Evolutionary conservation across 2,797 vertebrate genomes (phyloP).

Genomic region (Dendrocincla tyrannina): DNA sequence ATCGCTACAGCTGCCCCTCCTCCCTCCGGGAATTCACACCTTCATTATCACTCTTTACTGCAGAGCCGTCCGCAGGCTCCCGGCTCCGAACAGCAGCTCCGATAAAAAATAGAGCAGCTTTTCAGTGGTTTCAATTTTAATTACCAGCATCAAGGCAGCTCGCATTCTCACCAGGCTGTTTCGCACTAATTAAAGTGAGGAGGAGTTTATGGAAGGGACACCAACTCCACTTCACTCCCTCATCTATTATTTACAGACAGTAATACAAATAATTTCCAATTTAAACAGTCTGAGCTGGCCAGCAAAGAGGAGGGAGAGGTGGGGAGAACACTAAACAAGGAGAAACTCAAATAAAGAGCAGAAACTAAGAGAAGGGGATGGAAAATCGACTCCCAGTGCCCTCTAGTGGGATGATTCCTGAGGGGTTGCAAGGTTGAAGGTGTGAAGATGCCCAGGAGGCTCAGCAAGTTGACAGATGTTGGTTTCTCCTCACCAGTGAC

Average conservation of each 20-base stretch:
- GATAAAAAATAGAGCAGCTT: conserved; percentile 93
- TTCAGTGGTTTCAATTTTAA: conserved; percentile 97
- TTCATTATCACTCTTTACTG: conserved; percentile 99
- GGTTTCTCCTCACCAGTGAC: background rate
- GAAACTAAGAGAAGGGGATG: background rate
- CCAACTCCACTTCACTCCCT: conserved; percentile 89
- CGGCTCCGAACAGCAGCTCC: conserved; percentile 89
- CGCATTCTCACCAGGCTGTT: conserved; percentile 88
- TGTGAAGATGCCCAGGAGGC: background rate
- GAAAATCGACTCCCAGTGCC: conserved; percentile 43
- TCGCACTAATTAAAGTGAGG: conserved; percentile 94
- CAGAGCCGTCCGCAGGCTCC: conserved; percentile 89
- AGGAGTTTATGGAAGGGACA: conserved; percentile 94
- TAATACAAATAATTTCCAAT: conserved; percentile 98
- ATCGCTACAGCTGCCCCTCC: conserved; percentile 90
- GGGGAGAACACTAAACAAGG: conserved; percentile 38
- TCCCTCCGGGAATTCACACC: conserved; percentile 92
- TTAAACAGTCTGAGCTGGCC: conserved; percentile 93
- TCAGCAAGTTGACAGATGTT: background rate
- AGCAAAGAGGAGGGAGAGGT: conserved; percentile 75
- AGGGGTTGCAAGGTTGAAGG: background rate
- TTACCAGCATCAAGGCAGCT: conserved; percentile 91
- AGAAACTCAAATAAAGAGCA: conserved; percentile 60
- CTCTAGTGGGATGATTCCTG: conserved; percentile 45
- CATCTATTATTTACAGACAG: conserved; percentile 96